A percentile compares a stretch with the other conserved stretches of the same genome.
These are phyloP conservation scores for Sebastes minor DNA, from an alignment of 2,797 vertebrate species.

Conservation along the genomic window DNA sequence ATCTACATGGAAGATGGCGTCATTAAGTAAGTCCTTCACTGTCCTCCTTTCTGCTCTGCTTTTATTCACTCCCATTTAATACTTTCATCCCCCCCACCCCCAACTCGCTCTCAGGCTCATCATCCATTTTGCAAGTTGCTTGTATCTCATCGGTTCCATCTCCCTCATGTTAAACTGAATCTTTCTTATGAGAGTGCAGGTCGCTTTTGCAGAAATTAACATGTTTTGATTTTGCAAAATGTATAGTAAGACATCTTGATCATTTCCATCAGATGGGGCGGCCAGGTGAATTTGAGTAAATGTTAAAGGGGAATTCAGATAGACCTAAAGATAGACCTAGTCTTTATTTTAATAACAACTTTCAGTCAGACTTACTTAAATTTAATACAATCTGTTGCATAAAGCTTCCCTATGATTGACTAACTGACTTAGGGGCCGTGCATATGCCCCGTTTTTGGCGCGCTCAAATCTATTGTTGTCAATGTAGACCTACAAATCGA, in stretches of 20 bases:
- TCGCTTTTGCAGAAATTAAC: background rate
- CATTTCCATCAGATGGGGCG: background rate
- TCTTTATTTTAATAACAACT: no score
- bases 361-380: no score
- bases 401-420: no score
- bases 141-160: background rate
- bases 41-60: slow-evolving; percentile 23
- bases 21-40: slow-evolving; percentile 88
- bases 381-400: no score
- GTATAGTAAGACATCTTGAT: background rate
- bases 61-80: background rate
- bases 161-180: background rate
- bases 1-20: slow-evolving; percentile 98
- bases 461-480: no score
- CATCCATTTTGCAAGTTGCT: background rate
- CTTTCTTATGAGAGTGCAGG: background rate
- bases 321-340: no score
- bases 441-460: no score
- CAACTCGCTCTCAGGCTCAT: background rate
- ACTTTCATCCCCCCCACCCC: background rate
- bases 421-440: no score
- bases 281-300: background rate
- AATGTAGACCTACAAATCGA: no score
- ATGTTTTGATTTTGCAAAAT: background rate
- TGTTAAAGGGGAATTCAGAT: background rate